These are phyloP conservation scores for Mandrillus leucophaeus DNA, from an alignment of 2,113 vertebrate genomes.

Conservation along the genomic window DNA sequence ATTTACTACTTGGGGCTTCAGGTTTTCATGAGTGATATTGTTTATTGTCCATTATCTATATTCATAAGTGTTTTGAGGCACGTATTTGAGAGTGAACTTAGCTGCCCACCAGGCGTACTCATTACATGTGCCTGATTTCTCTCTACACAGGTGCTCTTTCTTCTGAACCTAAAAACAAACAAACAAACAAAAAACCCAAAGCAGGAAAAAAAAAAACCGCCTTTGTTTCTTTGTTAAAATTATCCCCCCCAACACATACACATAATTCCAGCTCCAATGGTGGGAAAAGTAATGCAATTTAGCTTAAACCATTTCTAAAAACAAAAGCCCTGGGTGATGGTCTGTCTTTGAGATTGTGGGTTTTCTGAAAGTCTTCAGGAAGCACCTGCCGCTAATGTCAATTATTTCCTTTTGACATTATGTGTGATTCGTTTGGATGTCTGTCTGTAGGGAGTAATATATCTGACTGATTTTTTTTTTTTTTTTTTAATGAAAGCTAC, in stretches of 20 bases:
- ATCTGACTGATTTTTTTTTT: neutral
- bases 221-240: neutral
- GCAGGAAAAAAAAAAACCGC: neutral
- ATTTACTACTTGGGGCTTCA: neutral
- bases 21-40: neutral
- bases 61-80: neutral
- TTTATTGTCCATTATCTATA: neutral
- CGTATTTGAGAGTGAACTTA: neutral
- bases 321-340: neutral
- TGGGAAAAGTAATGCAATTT: neutral
- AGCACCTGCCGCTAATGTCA: neutral
- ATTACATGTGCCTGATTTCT: rapidly evolving
- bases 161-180: neutral
- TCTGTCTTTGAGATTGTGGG: neutral
- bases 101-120: rapidly evolving
- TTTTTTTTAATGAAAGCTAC: neutral
- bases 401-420: neutral
- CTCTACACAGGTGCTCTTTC: neutral
- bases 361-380: neutral
- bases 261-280: neutral
- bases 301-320: neutral
- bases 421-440: neutral
- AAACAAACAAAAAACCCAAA: neutral
- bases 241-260: neutral
- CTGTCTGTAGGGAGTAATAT: neutral